Evolutionary conservation across 2,797 vertebrate genomes (phyloP), one percentile per base, ranked within the genome.

Genomic region (Pristis pectinata): DNA sequence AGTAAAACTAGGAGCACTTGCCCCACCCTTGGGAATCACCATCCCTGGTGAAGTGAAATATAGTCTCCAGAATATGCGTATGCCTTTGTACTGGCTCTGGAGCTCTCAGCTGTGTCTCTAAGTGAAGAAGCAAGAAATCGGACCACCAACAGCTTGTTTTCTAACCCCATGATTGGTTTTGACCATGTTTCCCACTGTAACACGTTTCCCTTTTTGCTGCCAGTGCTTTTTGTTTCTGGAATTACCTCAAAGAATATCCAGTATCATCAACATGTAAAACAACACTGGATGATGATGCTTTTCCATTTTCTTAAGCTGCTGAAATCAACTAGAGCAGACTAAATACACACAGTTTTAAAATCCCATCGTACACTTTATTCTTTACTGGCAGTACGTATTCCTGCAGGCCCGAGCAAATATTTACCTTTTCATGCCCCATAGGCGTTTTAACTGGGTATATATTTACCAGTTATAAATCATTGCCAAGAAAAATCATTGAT

Each of bases 191-290:
- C 77, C 77, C n/a, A 44, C 4, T 6, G 44, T 83, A 37, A 79
- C n/a, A 79, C 34, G 10, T 76, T n/a, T 41, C 9, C 10, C n/a
- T 79, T 41, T 41, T 79, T 79, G 10, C 77, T 79, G 77, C n/a
- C 77, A 79, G 77, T 76, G 74, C 61, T 64, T 15, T 79, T 79
- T 79, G n/a, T 79, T 79, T 79, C 77, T 79, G 77, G 77, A 79
- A 79, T 79, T 79, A 41, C 11, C 77, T 41, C 77, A 79, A 37
- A 79, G 34, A 41, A 79, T 79, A 41, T 79, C n/a, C n/a, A 79
- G 37, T 79, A 13, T 79, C n/a, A 79, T 37, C 77, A 37, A 37
- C 15, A 37, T 79, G n/a, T 79, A 37, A 79, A 79, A 37, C 77
- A 79, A 79, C 10, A 79, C 11, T 79, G 34, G 77, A 41, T 37